Percentiles rank a stretch among this genome's conserved stretches.
Evolutionary conservation across 2,888 invertebrate genomes (phyloP).

Genomic region (Melipona bicolor): DNA sequence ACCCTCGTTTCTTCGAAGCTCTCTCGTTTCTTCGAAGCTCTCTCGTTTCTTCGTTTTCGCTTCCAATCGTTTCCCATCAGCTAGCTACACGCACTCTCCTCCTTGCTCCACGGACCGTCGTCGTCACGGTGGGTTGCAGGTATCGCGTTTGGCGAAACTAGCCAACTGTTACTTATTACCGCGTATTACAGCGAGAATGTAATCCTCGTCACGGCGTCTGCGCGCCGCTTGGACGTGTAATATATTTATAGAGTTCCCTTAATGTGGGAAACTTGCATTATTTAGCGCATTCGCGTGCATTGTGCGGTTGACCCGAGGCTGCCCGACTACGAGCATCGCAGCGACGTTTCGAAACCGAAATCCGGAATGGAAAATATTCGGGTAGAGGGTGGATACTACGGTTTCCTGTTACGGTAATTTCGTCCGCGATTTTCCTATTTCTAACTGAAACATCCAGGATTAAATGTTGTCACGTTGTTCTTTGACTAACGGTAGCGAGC

Average conservation of each 20-base stretch:
- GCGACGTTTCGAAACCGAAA: constrained; percentile 35
- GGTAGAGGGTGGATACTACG: no score
- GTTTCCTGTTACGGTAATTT: no score
- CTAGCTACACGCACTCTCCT: background rate
- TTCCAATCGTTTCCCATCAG: no score
- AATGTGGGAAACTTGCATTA: constrained; percentile 45
- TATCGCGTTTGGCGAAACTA: constrained; percentile 8
- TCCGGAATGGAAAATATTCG: background rate
- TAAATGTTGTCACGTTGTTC: no score
- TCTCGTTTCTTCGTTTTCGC: background rate
- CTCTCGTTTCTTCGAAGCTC: background rate
- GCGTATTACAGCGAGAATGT: background rate
- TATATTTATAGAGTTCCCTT: constrained; percentile 50
- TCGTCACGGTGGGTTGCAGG: constrained; percentile 31
- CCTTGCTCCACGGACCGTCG: constrained; percentile 15
- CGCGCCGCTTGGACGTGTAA: constrained; percentile 29
- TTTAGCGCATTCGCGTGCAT: constrained; percentile 30
- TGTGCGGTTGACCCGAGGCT: constrained; percentile 15
- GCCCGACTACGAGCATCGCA: constrained; percentile 24
- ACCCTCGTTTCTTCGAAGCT: background rate
- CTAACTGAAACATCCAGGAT: no score
- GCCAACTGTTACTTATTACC: constrained; percentile 57
- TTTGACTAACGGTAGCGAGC: no score
- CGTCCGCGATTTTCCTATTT: no score
- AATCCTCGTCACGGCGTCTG: background rate